Conservation (phyloP, 1,140 invertebrate genomes). For the Aphelenchoides fujianensis region DNA sequence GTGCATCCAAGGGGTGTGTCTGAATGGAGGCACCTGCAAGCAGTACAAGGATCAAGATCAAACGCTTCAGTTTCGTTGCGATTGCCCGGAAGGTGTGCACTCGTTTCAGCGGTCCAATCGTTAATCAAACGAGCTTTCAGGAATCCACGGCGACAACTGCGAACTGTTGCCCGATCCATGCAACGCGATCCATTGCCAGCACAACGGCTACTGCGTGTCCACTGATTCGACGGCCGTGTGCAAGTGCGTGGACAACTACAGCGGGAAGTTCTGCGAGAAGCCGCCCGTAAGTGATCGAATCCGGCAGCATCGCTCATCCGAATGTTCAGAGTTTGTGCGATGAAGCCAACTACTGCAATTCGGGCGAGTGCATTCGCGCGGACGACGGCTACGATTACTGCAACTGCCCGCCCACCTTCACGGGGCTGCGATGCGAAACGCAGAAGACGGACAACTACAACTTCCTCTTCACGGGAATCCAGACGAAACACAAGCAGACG, state of each 20-base stretch:
- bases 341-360: neutral
- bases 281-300: neutral
- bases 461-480: neutral
- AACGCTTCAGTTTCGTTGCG: neutral
- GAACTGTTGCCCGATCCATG: neutral
- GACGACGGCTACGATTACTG: slow-evolving; percentile 1
- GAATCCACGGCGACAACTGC: neutral
- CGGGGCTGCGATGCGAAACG: neutral
- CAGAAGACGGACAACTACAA: slow-evolving; percentile 9
- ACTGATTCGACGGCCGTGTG: neutral
- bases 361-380: neutral
- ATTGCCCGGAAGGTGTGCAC: neutral
- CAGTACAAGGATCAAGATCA: neutral
- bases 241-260: neutral
- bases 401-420: neutral
- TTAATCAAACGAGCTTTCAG: neutral
- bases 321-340: neutral
- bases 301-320: neutral
- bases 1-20: slow-evolving; percentile 4
- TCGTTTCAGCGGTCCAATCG: neutral
- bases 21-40: slow-evolving; percentile 13
- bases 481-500: neutral
- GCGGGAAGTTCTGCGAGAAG: neutral
- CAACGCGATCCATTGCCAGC: neutral
- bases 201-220: neutral